Base-by-base conservation (phyloP, 2,113 vertebrate species). In the Cyanistes caeruleus region DNA sequence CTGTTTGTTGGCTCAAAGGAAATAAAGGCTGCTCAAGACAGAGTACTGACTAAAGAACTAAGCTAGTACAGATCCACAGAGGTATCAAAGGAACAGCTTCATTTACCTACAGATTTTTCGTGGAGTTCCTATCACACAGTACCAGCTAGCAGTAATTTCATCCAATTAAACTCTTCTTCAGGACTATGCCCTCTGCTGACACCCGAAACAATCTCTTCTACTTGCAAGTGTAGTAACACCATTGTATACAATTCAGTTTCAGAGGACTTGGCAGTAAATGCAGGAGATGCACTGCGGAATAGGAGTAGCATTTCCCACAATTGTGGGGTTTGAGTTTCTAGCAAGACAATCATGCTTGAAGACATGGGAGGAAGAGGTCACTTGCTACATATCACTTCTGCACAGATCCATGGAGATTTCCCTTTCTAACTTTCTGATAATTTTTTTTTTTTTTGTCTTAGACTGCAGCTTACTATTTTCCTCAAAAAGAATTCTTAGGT, bases 1-100 rank as follows among this genome's bases (percentile, higher is more conserved):
- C 39, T 41, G 4, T 67, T 68, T 35, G 87, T 78, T 92, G 4
- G 4, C 43, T 79, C 21, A 10, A 9, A 95, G 93, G 83, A 95
- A 87, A 67, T 73, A 95, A 93, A 95, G 73, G 39, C 25, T 86
- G 44, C 62, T 84, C 23, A 63, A 53, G 49, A n/a, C 25, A 35
- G 49, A 74, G 16, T 10, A 37, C 72, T 75, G 53, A 46, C 22
- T 37, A 4, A 63, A 75, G 20, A 21, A 43, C 35, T 67, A 27
- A 90, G 84, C 41, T 83, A 39, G 31, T 23, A n/a, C 17, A 83
- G 73, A 80, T 35, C 13, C 5, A 6, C 8, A 83, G 80, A 19
- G 30, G 7, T 18, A 60, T n/a, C 22, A 33, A 46, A 15, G 20
- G 17, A 89, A 37, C 9, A 35, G 13, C 35, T 83, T 70, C 2